phyloP scores from a whole-genome alignment of 2,888 invertebrate species.

The Halocaridina rubra region DNA sequence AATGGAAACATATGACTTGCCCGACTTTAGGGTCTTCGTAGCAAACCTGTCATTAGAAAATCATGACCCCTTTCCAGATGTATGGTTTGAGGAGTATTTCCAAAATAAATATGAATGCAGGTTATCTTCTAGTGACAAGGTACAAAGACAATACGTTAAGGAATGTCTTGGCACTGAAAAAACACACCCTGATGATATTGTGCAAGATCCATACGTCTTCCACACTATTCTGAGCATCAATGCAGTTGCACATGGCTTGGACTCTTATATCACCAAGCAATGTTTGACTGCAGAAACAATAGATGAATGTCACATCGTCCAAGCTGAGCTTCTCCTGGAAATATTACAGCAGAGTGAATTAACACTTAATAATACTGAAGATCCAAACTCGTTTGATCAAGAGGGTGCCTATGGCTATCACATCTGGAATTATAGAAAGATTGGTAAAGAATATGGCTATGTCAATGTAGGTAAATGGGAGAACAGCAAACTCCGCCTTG shows the following conservation, averaged over 20 bases:
- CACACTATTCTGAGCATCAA: conserved; percentile 68
- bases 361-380: conserved; percentile 48
- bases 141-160: conserved; percentile 31
- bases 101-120: conserved; percentile 68
- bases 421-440: conserved; percentile 59
- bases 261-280: conserved; percentile 65
- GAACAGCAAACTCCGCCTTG: conserved; percentile 61
- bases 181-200: conserved; percentile 51
- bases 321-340: conserved; percentile 65
- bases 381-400: conserved; percentile 28
- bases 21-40: conserved; percentile 67
- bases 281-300: conserved; percentile 65
- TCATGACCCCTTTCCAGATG: conserved; percentile 67
- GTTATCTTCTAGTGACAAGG: conserved; percentile 65
- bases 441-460: conserved; percentile 51
- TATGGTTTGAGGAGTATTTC: conserved; percentile 70
- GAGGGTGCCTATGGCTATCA: conserved; percentile 53
- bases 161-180: conserved; percentile 50
- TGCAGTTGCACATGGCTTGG: conserved; percentile 68
- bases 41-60: conserved; percentile 66
- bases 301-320: conserved; percentile 64
- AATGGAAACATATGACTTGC: conserved; percentile 65
- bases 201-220: conserved; percentile 67
- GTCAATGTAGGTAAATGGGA: conserved; percentile 64
- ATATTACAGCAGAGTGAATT: conserved; percentile 46